Percentiles rank a stretch among this genome's conserved stretches.
Evolutionary conservation across 1,140 invertebrate genomes (phyloP).

Genomic region (Glossosoma conforme): DNA sequence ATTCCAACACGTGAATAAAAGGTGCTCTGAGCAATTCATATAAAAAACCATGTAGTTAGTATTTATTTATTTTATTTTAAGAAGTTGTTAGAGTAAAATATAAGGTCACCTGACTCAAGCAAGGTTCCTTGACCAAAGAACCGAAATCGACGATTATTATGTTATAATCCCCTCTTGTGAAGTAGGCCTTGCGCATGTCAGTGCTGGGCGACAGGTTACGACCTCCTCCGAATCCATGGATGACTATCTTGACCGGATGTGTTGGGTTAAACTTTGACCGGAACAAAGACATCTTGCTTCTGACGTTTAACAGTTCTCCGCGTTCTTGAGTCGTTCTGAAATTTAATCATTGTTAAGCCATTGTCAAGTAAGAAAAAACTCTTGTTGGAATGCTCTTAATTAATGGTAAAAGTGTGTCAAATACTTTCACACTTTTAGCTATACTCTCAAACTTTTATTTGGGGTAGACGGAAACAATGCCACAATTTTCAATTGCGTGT

Average conservation of each 20-base stretch:
- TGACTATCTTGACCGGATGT: constrained; percentile 74
- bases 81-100: not conserved
- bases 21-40: too few species aligned
- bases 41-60: too few species aligned
- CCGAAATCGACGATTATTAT: constrained; percentile 84
- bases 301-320: constrained; percentile 65
- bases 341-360: too few species aligned
- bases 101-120: constrained; percentile 60
- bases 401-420: too few species aligned
- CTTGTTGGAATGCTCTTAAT: too few species aligned
- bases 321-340: constrained; percentile 68
- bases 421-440: too few species aligned
- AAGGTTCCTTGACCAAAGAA: constrained; percentile 73
- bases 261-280: constrained; percentile 66
- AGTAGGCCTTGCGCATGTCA: constrained; percentile 76
- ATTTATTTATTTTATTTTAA: too few species aligned
- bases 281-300: constrained; percentile 61
- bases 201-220: constrained; percentile 73
- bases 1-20: too few species aligned
- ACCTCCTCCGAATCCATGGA: constrained; percentile 79
- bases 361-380: too few species aligned
- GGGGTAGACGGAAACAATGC: too few species aligned
- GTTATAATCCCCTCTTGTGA: constrained; percentile 73
- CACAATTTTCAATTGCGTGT: too few species aligned
- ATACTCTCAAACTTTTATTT: too few species aligned